These are phyloP conservation scores for Torymus auratus DNA, from an alignment of 2,888 invertebrate species.

Conservation along the genomic window DNA sequence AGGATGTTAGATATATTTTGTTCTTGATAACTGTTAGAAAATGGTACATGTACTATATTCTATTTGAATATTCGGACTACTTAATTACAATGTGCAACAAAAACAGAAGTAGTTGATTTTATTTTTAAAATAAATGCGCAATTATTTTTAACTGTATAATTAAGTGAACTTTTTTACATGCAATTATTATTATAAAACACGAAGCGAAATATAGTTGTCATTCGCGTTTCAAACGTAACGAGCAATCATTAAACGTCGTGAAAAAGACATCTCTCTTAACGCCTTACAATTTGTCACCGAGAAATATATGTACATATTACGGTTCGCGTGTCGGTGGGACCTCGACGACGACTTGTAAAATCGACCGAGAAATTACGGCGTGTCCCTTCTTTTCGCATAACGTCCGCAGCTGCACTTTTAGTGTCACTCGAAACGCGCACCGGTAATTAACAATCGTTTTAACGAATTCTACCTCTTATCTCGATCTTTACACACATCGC, in stretches of 20 bases:
- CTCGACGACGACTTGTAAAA: slow-evolving; percentile 66
- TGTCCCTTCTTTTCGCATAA: slow-evolving; percentile 48
- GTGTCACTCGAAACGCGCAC: slow-evolving; percentile 66
- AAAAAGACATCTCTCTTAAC: background rate
- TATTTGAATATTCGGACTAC: no score
- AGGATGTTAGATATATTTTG: no score
- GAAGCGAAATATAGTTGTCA: background rate
- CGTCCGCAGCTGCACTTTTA: slow-evolving; percentile 59
- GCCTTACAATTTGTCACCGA: slow-evolving; percentile 31
- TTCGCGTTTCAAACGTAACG: background rate
- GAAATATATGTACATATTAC: background rate
- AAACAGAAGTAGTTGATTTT: no score
- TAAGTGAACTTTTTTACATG: no score
- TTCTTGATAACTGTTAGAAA: no score
- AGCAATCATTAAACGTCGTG: background rate
- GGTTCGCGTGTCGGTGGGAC: slow-evolving; percentile 74
- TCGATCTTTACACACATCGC: slow-evolving; percentile 65
- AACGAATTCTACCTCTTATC: slow-evolving; percentile 69
- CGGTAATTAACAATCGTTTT: slow-evolving; percentile 70
- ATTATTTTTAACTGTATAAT: no score
- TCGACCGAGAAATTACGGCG: slow-evolving; percentile 56
- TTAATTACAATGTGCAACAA: no score
- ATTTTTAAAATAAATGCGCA: no score
- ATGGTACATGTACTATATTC: no score
- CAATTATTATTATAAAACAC: background rate